Percentiles rank a stretch among this genome's conserved stretches.
Evolutionary conservation across 2,888 invertebrate genomes (phyloP).

Genomic region (Acheta domesticus): DNA sequence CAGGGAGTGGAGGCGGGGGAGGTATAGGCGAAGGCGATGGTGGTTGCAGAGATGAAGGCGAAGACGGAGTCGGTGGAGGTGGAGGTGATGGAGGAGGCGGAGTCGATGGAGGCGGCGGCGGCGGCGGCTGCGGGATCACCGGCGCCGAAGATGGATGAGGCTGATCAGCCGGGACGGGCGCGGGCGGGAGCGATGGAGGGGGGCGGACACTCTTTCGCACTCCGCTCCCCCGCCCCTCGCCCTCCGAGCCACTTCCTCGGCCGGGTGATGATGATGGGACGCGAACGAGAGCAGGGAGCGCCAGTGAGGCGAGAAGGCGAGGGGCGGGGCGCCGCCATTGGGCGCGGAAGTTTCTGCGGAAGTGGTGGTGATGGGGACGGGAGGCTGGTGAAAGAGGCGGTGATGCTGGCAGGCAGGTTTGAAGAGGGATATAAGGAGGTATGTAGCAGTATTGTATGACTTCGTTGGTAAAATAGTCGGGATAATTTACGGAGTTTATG

Average conservation of each 20-base stretch:
- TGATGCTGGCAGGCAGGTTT: too few relatives aligned
- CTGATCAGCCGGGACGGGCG: neutral
- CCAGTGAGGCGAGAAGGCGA: neutral
- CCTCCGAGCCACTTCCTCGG: neutral
- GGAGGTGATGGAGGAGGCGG: neutral
- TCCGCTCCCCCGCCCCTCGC: neutral
- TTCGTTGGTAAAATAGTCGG: too few relatives aligned
- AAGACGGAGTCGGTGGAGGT: neutral
- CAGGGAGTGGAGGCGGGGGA: too few relatives aligned
- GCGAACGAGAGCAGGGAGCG: neutral
- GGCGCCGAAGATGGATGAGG: conserved; percentile 7
- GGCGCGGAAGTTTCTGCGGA: too few relatives aligned
- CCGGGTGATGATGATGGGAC: neutral
- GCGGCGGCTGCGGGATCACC: neutral
- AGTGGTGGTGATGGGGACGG: too few relatives aligned
- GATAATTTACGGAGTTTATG: too few relatives aligned
- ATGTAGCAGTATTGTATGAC: too few relatives aligned
- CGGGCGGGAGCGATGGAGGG: neutral
- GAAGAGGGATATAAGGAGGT: too few relatives aligned
- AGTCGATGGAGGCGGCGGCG: neutral
- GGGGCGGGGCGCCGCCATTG: too few relatives aligned
- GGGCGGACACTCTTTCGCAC: neutral
- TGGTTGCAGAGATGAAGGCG: too few relatives aligned
- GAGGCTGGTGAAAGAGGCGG: too few relatives aligned
- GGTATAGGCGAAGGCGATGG: too few relatives aligned